Evolutionary conservation across 2,113 vertebrate species (phyloP).

Genomic region (Rhinopomastus cyanomelas): DNA sequence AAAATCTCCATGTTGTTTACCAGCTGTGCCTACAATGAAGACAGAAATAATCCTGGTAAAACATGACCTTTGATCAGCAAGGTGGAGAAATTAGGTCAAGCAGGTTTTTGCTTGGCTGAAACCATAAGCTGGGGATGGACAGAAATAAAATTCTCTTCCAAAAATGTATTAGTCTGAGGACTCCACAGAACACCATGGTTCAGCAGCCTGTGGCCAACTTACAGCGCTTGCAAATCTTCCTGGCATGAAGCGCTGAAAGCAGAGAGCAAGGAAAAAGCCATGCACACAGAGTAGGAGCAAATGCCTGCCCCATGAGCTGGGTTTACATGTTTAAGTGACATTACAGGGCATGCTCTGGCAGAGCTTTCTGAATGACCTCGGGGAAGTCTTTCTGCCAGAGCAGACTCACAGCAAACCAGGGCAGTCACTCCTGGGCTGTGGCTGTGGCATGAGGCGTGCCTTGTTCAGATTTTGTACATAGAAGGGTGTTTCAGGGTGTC

Average conservation of each 20-base stretch:
- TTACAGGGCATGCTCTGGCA: not conserved
- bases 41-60: slow-evolving; percentile 52
- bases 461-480: not conserved
- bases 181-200: not conserved
- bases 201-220: not conserved
- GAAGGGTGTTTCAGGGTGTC: not conserved
- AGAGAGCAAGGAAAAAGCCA: not conserved
- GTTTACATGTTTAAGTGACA: not conserved
- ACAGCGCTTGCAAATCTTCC: not conserved
- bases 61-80: slow-evolving; percentile 67
- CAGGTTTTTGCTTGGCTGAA: slow-evolving; percentile 59
- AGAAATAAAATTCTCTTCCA: slow-evolving; percentile 39
- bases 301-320: not conserved
- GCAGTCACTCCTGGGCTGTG: accelerated
- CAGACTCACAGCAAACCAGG: not conserved
- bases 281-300: not conserved
- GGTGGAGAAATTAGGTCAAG: slow-evolving; percentile 59
- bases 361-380: not conserved
- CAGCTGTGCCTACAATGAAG: slow-evolving; percentile 56
- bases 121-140: slow-evolving; percentile 35
- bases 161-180: not conserved
- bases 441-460: accelerated
- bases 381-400: not conserved
- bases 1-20: slow-evolving; percentile 63
- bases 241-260: accelerated